Base-by-base conservation (phyloP, 2,113 vertebrate genomes). In the Pogona vitticeps region DNA sequence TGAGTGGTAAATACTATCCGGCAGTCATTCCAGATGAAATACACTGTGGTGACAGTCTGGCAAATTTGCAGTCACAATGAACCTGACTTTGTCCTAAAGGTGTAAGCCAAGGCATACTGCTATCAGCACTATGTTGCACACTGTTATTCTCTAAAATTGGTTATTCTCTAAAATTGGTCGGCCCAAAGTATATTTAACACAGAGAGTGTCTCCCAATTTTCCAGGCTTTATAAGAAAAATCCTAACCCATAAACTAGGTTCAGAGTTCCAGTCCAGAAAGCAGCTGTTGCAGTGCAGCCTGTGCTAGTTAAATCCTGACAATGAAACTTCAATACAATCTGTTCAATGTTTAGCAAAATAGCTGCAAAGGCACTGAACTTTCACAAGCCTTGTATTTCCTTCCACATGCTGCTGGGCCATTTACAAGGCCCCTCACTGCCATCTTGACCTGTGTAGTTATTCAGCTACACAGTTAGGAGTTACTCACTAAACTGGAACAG, bases 41-140 rank as follows among this genome's bases (percentile, higher is more conserved):
- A 52, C 28, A 12, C 15, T 67, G 40, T 26, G 33, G 18, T 56
- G 40, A n/a, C 67, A 70, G 65, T 73, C 13, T 73, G 70, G 33
- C 72, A 52, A 59, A 38, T 31, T n/a, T 71, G 67, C 91, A 91
- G 84, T 58, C 76, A 31, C 33, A 84, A 70, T 59, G 83, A 80
- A 20, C 80, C 82, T 85, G 63, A 80, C 90, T 85, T n/a, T 80
- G 76, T 84, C 85, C 79, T 72, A 58, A 89, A 85, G 82, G 70
- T 89, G 88, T 9, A 68, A 56, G 65, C 3, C 56, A 80, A n/a
- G n/a, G 17, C 82, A 84, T 80, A 38, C 38, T 67, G 14, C 33
- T 88, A 33, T 38, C 42, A 9, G 82, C 75, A 61, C 68, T 75
- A 71, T 40, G 52, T 59, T 82, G 2, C 26, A 76, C 83, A 18